Conservation (phyloP, 1,140 invertebrate species). For the Drosophila truncata region DNA sequence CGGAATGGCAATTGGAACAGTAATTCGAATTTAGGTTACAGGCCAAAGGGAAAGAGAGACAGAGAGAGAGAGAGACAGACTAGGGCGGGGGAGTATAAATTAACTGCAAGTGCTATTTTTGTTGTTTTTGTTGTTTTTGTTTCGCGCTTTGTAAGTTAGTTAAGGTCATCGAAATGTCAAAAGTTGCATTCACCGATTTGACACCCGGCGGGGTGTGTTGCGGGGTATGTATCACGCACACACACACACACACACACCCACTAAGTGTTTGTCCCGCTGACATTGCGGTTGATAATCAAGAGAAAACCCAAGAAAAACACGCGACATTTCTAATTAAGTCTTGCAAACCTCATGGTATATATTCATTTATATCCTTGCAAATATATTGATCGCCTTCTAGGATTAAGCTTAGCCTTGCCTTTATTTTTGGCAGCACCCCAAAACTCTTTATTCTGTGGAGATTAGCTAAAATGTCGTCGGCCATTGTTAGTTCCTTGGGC, state of each 20-base stretch:
- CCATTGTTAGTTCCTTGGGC: slow-evolving; percentile 44
- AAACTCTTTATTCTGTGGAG: not conserved
- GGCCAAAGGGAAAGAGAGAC: slow-evolving; percentile 21
- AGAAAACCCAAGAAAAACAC: slow-evolving; percentile 1
- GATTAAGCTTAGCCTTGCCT: slow-evolving; percentile 22
- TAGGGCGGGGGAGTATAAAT: slow-evolving; percentile 29
- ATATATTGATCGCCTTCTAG: slow-evolving; percentile 57
- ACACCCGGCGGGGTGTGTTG: slow-evolving; percentile 16
- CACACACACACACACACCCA: slow-evolving; percentile 73
- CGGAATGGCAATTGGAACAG: slow-evolving; percentile 54
- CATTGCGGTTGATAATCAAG: slow-evolving; percentile 48
- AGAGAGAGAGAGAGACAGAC: not conserved
- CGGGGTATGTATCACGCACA: slow-evolving; percentile 50
- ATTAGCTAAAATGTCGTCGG: slow-evolving; percentile 29
- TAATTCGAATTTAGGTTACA: slow-evolving; percentile 77
- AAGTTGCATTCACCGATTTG: slow-evolving; percentile 79
- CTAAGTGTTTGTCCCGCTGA: slow-evolving; percentile 58
- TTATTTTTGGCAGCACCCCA: slow-evolving; percentile 27
- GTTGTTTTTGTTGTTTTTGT: slow-evolving; percentile 42
- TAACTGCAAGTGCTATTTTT: slow-evolving; percentile 55
- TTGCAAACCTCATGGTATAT: slow-evolving; percentile 5
- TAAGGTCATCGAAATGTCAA: slow-evolving; percentile 85
- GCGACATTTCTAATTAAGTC: slow-evolving; percentile 67
- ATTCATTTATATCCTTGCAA: slow-evolving; percentile 28
- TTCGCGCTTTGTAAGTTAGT: slow-evolving; percentile 67